A percentile compares a stretch with the other conserved stretches of the same genome.
These are phyloP conservation scores for Calephelis perditalis DNA, from an alignment of 2,888 invertebrate species.

Conservation along the genomic window DNA sequence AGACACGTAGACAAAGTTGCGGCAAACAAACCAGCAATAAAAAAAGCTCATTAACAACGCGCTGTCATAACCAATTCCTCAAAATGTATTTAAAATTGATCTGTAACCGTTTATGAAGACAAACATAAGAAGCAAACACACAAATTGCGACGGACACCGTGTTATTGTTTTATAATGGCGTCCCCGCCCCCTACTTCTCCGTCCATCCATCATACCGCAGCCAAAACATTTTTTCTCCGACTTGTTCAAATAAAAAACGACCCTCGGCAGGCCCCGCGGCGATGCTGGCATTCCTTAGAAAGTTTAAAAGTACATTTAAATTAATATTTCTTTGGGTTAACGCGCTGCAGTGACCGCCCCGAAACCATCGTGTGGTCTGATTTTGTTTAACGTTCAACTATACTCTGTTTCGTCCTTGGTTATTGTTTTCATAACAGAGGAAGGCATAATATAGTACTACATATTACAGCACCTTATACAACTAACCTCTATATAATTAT, in stretches of 20 bases:
- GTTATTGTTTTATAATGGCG: conserved; percentile 75
- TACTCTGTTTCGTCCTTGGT: no score
- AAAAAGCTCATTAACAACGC: not conserved
- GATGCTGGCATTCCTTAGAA: conserved; percentile 55
- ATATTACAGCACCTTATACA: no score
- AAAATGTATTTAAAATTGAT: conserved; percentile 25
- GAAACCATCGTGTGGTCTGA: conserved; percentile 14
- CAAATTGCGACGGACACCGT: conserved; percentile 68
- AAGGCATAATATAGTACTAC: no score
- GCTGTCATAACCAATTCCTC: conserved; percentile 9
- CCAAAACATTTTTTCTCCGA: conserved; percentile 35
- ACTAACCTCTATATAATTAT: no score
- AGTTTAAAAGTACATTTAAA: conserved; percentile 66
- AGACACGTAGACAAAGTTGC: no score
- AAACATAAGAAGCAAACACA: conserved; percentile 42
- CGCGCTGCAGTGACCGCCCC: conserved; percentile 29
- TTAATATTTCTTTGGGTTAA: conserved; percentile 56
- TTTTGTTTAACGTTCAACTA: not conserved
- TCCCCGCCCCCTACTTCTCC: conserved; percentile 56
- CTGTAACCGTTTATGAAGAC: conserved; percentile 49
- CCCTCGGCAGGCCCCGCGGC: conserved; percentile 59
- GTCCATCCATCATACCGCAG: conserved; percentile 59
- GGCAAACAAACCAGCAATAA: no score
- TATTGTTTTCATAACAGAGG: no score
- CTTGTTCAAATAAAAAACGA: conserved; percentile 52